Evolutionary conservation across 2,113 vertebrate genomes (phyloP).

Genomic region (Pelvicachromis taeniatus): DNA sequence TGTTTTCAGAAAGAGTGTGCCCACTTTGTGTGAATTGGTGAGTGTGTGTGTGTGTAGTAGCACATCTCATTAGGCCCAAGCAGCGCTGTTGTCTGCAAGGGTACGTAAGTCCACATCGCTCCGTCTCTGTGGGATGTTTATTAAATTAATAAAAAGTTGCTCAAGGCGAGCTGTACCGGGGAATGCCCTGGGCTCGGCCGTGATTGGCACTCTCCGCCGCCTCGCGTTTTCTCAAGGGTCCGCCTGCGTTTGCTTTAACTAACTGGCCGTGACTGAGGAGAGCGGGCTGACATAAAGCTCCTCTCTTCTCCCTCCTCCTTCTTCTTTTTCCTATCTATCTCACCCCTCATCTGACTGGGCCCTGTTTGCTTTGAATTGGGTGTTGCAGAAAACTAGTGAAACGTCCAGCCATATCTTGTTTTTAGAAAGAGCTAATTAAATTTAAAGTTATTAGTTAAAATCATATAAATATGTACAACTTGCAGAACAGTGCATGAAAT

Average conservation of each 20-base stretch:
- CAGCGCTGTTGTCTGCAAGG: slow-evolving; percentile 32
- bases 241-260: slow-evolving; percentile 71
- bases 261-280: slow-evolving; percentile 74
- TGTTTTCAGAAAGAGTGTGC: slow-evolving; percentile 12
- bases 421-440: neutral
- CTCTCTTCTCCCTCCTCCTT: neutral
- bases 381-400: neutral
- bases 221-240: slow-evolving; percentile 57
- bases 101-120: slow-evolving; percentile 21
- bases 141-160: slow-evolving; percentile 80
- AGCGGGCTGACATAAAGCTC: slow-evolving; percentile 59
- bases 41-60: neutral
- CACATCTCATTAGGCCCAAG: slow-evolving; percentile 62
- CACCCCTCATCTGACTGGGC: neutral
- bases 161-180: slow-evolving; percentile 62
- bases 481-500: neutral
- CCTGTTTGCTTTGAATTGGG: neutral
- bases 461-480: neutral
- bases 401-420: slow-evolving; percentile 5
- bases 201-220: slow-evolving; percentile 72
- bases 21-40: slow-evolving; percentile 10
- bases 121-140: slow-evolving; percentile 75
- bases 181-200: slow-evolving; percentile 62
- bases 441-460: neutral
- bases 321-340: neutral